Evolutionary conservation across 23 tunicate genomes (phyloP).

Genomic region (Halocynthia roretzi): DNA sequence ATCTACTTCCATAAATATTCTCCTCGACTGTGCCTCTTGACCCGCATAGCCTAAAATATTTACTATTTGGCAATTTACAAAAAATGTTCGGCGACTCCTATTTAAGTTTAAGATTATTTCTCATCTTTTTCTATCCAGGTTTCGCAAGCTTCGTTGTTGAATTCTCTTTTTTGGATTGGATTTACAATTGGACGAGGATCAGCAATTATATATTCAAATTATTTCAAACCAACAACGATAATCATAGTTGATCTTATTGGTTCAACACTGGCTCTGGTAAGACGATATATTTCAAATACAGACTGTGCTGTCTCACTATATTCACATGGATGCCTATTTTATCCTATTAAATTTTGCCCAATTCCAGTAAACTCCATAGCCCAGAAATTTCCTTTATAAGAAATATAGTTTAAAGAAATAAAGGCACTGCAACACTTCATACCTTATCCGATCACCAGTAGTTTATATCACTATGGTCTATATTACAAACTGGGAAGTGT

Average conservation of each 20-base stretch:
- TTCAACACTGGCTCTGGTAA: conserved; percentile 72
- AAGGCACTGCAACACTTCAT: no score
- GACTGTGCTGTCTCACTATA: no score
- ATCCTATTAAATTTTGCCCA: no score
- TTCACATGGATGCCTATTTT: no score
- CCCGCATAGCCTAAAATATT: conserved; percentile 2
- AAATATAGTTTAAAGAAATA: no score
- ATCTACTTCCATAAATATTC: no score
- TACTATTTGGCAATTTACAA: neutral
- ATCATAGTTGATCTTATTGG: conserved; percentile 59
- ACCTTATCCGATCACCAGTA: no score
- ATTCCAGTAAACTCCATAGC: no score
- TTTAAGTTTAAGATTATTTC: no score
- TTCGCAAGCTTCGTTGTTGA: conserved; percentile 56
- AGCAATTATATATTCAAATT: conserved; percentile 71
- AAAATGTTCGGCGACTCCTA: neutral
- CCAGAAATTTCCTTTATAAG: no score
- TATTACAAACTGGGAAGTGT: no score
- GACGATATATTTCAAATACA: neutral
- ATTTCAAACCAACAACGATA: conserved; percentile 61
- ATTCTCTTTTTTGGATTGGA: conserved; percentile 92
- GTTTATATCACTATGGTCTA: no score
- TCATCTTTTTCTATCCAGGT: conserved; percentile 22
- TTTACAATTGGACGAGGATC: conserved; percentile 88
- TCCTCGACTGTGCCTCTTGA: neutral